Evolutionary conservation across 2,888 invertebrate species (phyloP).

Genomic region (Limnephilus rhombicus): DNA sequence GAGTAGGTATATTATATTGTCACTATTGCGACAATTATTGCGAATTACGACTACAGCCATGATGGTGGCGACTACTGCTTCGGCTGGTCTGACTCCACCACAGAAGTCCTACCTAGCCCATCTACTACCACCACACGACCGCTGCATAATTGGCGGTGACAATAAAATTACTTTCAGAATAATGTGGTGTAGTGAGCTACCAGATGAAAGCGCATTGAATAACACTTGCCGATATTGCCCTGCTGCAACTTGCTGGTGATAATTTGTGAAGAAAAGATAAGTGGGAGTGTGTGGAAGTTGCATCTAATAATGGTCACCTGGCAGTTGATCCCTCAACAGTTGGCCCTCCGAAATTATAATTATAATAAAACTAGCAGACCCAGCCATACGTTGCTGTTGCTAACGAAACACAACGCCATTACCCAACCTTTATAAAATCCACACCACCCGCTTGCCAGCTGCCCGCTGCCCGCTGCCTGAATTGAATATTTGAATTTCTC

Average conservation of each 20-base stretch:
- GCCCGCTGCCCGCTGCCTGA: too few species aligned
- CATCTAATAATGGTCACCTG: too few species aligned
- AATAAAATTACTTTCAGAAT: constrained; percentile 37
- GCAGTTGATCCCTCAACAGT: too few species aligned
- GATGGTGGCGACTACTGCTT: not conserved
- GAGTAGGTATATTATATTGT: not conserved
- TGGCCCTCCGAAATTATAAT: too few species aligned
- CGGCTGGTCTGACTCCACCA: not conserved
- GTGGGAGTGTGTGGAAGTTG: too few species aligned
- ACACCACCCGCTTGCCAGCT: too few species aligned
- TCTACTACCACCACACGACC: not conserved
- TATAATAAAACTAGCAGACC: too few species aligned
- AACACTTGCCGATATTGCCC: not conserved
- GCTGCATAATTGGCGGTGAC: constrained; percentile 38
- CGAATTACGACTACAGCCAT: not conserved
- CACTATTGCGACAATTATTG: too few species aligned
- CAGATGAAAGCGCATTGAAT: not conserved
- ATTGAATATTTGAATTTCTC: too few species aligned
- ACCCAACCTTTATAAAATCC: too few species aligned
- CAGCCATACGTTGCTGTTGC: too few species aligned
- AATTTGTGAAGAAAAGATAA: not conserved
- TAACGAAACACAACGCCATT: too few species aligned
- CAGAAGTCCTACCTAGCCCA: not conserved
- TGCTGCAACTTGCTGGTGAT: not conserved
- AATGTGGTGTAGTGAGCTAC: not conserved